A percentile compares a stretch with the other conserved stretches of the same genome.
Conservation (phyloP, 2,888 invertebrate species). For the Camptogramma bilineatum region DNA sequence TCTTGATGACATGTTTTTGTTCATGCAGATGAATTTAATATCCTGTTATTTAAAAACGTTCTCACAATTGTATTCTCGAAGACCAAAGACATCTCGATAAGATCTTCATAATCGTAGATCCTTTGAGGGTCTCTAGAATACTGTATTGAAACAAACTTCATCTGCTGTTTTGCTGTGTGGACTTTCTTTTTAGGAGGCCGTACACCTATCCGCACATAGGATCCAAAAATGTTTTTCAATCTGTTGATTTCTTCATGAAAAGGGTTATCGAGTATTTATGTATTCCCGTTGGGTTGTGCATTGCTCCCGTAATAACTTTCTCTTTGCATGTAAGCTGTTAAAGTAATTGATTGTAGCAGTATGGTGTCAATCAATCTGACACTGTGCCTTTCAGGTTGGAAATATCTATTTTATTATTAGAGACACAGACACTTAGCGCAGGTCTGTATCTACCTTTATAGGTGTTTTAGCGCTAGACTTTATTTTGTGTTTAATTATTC, state of each 20-base stretch:
- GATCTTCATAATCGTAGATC: background rate
- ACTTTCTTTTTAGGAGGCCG: no score
- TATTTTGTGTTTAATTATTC: no score
- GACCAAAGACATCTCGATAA: no score
- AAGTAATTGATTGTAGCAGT: constrained; percentile 54
- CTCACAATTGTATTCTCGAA: background rate
- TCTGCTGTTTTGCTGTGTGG: no score
- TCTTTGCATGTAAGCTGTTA: constrained; percentile 48
- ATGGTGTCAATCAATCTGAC: constrained; percentile 57
- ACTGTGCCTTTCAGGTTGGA: constrained; percentile 35
- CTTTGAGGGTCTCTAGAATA: no score
- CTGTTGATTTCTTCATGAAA: background rate
- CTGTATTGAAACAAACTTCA: no score
- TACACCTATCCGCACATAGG: no score
- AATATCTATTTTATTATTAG: constrained; percentile 16
- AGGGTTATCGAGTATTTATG: background rate
- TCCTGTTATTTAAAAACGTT: background rate
- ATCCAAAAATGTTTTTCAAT: background rate
- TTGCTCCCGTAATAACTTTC: constrained; percentile 49
- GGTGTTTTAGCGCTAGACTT: no score
- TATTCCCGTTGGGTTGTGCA: constrained; percentile 39
- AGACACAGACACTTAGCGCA: background rate
- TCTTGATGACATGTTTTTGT: background rate
- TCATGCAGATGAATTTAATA: background rate
- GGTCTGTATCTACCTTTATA: background rate